A percentile compares a stretch with the other conserved stretches of the same genome.
These are phyloP conservation scores for Ophion ventricosus DNA, from an alignment of 2,888 invertebrate genomes.

Conservation along the genomic window DNA sequence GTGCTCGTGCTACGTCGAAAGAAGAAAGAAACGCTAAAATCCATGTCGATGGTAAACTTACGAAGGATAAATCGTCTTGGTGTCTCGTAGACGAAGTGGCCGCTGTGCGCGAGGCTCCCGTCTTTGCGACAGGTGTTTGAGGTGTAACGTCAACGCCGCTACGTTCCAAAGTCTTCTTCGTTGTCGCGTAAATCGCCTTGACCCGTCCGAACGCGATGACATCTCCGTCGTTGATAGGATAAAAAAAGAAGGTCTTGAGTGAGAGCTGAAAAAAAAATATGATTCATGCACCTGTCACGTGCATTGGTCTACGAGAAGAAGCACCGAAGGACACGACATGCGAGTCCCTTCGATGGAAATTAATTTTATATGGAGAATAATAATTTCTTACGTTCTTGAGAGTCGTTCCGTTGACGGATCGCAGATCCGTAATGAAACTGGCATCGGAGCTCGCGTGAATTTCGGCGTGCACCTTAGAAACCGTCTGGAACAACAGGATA, in stretches of 20 bases:
- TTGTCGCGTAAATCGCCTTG: slow-evolving; percentile 69
- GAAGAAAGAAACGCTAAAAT: not conserved
- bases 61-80: slow-evolving; percentile 11
- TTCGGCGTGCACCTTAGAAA: slow-evolving; percentile 84
- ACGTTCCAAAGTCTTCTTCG: not conserved
- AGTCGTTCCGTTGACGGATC: slow-evolving; percentile 84
- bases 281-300: not conserved
- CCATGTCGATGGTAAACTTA: slow-evolving; percentile 6
- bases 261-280: slow-evolving; percentile 71
- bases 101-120: not conserved
- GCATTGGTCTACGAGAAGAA: not conserved
- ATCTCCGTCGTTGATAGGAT: slow-evolving; percentile 77
- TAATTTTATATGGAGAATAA: slow-evolving; percentile 4
- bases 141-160: slow-evolving; percentile 51
- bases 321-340: no score
- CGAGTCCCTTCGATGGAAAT: no score
- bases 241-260: slow-evolving; percentile 75
- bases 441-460: slow-evolving; percentile 81
- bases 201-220: slow-evolving; percentile 75
- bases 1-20: no score
- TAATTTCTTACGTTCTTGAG: slow-evolving; percentile 82
- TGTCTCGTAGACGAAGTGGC: not conserved
- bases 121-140: slow-evolving; percentile 60
- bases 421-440: slow-evolving; percentile 83
- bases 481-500: slow-evolving; percentile 78